These are phyloP conservation scores for Akabosia matsudoensis DNA, from an alignment of 1,140 invertebrate species.

Conservation along the genomic window DNA sequence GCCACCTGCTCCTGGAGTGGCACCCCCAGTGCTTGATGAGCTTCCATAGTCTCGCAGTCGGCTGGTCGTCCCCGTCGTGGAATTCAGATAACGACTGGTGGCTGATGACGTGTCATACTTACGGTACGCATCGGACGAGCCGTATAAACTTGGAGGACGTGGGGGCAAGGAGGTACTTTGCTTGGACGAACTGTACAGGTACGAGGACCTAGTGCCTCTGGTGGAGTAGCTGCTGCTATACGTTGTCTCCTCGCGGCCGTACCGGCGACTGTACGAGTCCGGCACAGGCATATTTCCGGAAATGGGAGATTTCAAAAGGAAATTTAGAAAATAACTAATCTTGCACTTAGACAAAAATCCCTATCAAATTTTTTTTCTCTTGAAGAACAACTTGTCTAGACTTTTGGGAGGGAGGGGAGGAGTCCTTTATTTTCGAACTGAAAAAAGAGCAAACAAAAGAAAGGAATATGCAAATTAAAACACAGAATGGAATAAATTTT, in stretches of 20 bases:
- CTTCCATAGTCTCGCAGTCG: conserved; percentile 19
- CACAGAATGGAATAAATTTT: no score
- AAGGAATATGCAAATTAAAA: no score
- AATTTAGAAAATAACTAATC: not conserved
- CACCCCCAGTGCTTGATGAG: not conserved
- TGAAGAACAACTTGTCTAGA: no score
- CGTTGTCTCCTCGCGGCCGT: conserved; percentile 37
- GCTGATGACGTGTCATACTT: conserved; percentile 32
- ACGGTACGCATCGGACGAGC: conserved; percentile 18
- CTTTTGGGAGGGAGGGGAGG: no score
- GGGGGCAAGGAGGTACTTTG: conserved; percentile 39
- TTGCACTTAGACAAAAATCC: not conserved
- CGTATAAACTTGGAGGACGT: conserved; percentile 34
- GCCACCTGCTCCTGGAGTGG: conserved; percentile 7
- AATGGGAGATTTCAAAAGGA: not conserved
- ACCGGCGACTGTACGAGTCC: conserved; percentile 37
- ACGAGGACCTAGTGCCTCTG: conserved; percentile 10
- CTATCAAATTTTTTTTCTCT: not conserved
- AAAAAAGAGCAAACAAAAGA: no score
- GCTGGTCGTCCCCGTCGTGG: not conserved
- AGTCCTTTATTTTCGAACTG: no score
- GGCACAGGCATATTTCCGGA: conserved; percentile 44
- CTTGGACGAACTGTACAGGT: conserved; percentile 33
- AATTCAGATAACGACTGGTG: conserved; percentile 28
- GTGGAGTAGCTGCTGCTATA: conserved; percentile 5